phyloP scores from a whole-genome alignment of 2,797 vertebrate species.

The Macropodus opercularis region DNA sequence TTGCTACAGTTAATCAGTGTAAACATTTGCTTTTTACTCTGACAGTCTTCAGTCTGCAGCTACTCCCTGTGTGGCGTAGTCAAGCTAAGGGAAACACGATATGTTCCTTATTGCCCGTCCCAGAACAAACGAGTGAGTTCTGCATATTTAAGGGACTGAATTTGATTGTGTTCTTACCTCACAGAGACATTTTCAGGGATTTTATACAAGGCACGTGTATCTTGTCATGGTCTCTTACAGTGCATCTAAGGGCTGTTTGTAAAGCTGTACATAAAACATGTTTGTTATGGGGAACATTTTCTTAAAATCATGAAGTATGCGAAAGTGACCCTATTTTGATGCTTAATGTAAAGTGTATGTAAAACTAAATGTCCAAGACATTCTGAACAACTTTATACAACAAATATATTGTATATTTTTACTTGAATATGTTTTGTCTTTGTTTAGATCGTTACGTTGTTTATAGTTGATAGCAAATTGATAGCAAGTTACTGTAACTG shows the following conservation, averaged over 20 bases:
- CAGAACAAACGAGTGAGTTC: slow-evolving; percentile 54
- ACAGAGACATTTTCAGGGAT: slow-evolving; percentile 80
- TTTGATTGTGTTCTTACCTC: slow-evolving; percentile 76
- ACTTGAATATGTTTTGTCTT: slow-evolving; percentile 62
- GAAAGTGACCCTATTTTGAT: slow-evolving; percentile 68
- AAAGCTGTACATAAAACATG: slow-evolving; percentile 73
- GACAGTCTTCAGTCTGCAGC: slow-evolving; percentile 67
- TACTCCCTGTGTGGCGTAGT: slow-evolving; percentile 52
- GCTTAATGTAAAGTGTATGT: slow-evolving; percentile 72
- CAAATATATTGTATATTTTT: slow-evolving; percentile 85
- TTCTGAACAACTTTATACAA: slow-evolving; percentile 79
- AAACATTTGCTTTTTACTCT: slow-evolving; percentile 44
- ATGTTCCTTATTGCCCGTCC: slow-evolving; percentile 59
- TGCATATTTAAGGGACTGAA: slow-evolving; percentile 53
- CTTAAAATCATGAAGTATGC: slow-evolving; percentile 73
- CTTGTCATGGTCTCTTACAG: slow-evolving; percentile 67
- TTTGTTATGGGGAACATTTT: slow-evolving; percentile 58
- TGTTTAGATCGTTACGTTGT: background rate
- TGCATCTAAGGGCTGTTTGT: slow-evolving; percentile 76
- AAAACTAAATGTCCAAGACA: slow-evolving; percentile 77
- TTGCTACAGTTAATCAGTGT: slow-evolving; percentile 22
- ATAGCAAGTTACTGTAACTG: too few relatives aligned
- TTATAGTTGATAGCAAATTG: background rate
- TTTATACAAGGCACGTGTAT: slow-evolving; percentile 72
- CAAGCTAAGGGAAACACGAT: slow-evolving; percentile 55